These are phyloP conservation scores for Darwinula stevensoni DNA, from an alignment of 2,888 invertebrate genomes.

Conservation along the genomic window DNA sequence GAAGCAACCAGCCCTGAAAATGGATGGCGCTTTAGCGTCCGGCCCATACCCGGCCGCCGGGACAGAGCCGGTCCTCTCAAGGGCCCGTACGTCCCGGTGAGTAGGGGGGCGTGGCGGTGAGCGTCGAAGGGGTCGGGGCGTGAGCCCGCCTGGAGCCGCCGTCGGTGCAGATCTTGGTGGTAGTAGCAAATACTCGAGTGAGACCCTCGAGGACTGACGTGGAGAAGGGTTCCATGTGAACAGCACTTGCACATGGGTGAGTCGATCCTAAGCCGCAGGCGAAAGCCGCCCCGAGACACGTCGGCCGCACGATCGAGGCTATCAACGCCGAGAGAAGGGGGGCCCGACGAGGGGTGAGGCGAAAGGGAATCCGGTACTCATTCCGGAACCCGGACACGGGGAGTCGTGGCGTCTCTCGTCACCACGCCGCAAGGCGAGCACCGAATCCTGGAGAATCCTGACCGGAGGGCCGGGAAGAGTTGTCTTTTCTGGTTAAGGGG, in stretches of 20 bases:
- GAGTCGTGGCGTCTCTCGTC: conserved; percentile 15
- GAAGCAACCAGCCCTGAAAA: conserved; percentile 32
- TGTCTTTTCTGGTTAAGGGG: conserved; percentile 16
- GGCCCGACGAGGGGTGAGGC: not conserved
- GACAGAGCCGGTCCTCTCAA: not conserved
- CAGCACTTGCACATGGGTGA: conserved; percentile 8
- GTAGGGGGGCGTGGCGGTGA: conserved; percentile 24
- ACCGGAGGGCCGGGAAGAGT: conserved; percentile 9
- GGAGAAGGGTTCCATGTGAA: conserved; percentile 8
- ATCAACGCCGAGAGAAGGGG: not conserved
- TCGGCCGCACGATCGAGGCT: too few species aligned
- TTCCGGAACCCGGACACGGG: conserved; percentile 28
- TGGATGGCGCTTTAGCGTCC: conserved; percentile 28
- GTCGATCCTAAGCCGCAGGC: conserved; percentile 6
- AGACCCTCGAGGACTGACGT: conserved; percentile 19
- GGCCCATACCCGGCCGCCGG: conserved; percentile 21
- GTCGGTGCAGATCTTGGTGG: conserved; percentile 29
- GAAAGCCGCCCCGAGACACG: not conserved
- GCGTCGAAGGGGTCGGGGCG: conserved; percentile 29
- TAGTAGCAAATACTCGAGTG: conserved; percentile 38
- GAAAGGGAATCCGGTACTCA: conserved; percentile 26
- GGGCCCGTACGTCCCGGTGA: conserved; percentile 17
- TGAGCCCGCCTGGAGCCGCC: conserved; percentile 21
- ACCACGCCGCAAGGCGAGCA: not conserved
- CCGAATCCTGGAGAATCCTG: not conserved